These are phyloP conservation scores for Mesorhabditis spiculigera DNA, from an alignment of 2,888 invertebrate species.

Conservation along the genomic window DNA sequence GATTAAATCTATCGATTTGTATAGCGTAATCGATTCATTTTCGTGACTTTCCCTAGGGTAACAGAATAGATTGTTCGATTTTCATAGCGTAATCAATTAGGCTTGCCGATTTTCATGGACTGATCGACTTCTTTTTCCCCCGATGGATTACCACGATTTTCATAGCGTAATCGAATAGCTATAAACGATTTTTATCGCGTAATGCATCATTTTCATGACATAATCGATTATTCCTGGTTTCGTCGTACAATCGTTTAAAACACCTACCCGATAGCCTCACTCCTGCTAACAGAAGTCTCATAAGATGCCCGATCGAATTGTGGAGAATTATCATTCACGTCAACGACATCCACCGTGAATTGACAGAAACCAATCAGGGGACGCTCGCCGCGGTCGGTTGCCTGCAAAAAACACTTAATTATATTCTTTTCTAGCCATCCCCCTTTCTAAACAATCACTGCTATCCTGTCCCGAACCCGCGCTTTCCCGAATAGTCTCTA, in stretches of 20 bases:
- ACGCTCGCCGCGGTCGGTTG: slow-evolving; percentile 96
- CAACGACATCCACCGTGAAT: slow-evolving; percentile 95
- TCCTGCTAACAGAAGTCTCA: slow-evolving; percentile 51
- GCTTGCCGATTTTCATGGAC: too few species aligned
- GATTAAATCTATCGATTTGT: too few species aligned
- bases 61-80: too few species aligned
- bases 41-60: too few species aligned
- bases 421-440: background rate
- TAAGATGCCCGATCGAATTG: slow-evolving; percentile 70
- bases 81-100: too few species aligned
- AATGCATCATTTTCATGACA: too few species aligned
- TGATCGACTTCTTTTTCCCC: too few species aligned
- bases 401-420: slow-evolving; percentile 66
- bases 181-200: too few species aligned
- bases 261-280: slow-evolving; percentile 31
- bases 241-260: background rate
- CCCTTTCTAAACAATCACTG: background rate
- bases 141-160: too few species aligned
- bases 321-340: slow-evolving; percentile 99
- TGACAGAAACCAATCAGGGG: slow-evolving; percentile 95
- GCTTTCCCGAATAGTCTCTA: background rate
- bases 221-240: too few species aligned
- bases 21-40: too few species aligned
- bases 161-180: too few species aligned
- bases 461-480: background rate